These are phyloP conservation scores for Dioctria linearis DNA, from an alignment of 2,888 invertebrate species.

Conservation along the genomic window DNA sequence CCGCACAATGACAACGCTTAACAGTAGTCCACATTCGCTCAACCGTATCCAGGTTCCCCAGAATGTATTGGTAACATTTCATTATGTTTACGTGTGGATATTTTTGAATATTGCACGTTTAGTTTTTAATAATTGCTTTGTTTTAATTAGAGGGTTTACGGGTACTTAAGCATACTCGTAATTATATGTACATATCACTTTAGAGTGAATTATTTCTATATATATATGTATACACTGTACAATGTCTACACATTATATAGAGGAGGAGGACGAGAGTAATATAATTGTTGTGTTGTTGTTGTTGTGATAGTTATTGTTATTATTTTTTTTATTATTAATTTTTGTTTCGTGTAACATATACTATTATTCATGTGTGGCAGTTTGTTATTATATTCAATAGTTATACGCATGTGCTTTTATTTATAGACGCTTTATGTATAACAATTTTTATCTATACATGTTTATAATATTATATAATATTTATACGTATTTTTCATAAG, in stretches of 20 bases:
- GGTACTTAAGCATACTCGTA: not conserved
- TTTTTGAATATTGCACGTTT: constrained; percentile 51
- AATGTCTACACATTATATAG: no score
- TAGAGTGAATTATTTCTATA: not conserved
- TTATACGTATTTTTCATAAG: no score
- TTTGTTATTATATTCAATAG: no score
- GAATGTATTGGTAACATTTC: constrained; percentile 71
- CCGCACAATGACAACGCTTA: constrained; percentile 72
- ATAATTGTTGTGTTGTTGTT: not conserved
- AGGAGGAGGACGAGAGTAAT: no score
- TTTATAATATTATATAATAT: no score
- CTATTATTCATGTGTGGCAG: no score
- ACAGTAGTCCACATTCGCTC: constrained; percentile 72
- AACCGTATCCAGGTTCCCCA: constrained; percentile 72
- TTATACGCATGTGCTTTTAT: no score
- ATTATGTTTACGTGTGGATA: constrained; percentile 52
- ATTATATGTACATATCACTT: not conserved
- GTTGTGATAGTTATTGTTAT: not conserved
- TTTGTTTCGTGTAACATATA: not conserved
- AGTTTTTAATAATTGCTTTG: constrained; percentile 17
- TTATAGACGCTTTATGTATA: no score
- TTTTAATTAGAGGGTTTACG: constrained; percentile 22
- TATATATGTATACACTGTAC: no score
- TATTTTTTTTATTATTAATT: constrained; percentile 7
- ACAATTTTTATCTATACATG: no score